Conservation (phyloP, 2,797 vertebrate species). For the Sarcophilus harrisii region DNA sequence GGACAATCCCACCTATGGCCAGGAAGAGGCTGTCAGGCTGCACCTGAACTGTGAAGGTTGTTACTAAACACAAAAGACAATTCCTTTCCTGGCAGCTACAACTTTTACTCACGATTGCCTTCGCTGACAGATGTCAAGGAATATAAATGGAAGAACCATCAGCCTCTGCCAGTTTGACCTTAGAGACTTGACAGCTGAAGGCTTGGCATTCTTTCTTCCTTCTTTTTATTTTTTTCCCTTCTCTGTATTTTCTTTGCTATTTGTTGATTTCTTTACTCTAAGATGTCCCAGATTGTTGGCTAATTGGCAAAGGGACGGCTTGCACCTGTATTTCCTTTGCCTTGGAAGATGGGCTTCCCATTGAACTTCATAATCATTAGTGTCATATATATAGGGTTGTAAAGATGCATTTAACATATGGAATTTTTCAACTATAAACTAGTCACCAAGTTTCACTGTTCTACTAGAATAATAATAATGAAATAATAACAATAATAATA, state of each 20-base stretch:
- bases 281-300: constrained; percentile 42
- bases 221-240: not conserved
- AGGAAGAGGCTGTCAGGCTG: constrained; percentile 63
- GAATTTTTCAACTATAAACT: constrained; percentile 14
- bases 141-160: constrained; percentile 81
- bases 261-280: constrained; percentile 2
- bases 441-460: constrained; percentile 9
- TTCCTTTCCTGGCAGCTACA: constrained; percentile 80
- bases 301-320: constrained; percentile 33
- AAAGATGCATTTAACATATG: constrained; percentile 44
- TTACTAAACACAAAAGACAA: constrained; percentile 81
- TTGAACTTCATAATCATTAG: constrained; percentile 63
- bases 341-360: constrained; percentile 63
- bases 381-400: constrained; percentile 43
- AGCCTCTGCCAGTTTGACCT: constrained; percentile 82
- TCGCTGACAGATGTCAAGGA: constrained; percentile 78
- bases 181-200: constrained; percentile 77
- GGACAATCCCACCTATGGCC: constrained; percentile 15
- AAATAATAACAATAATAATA: constrained; percentile 4
- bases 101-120: constrained; percentile 80
- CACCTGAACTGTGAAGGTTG: constrained; percentile 80
- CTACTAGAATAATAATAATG: not conserved
- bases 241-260: constrained; percentile 61
- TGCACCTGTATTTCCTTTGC: constrained; percentile 52
- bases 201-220: constrained; percentile 45